Conservation (phyloP, 2,113 vertebrate species). For the Cyanistes caeruleus region DNA sequence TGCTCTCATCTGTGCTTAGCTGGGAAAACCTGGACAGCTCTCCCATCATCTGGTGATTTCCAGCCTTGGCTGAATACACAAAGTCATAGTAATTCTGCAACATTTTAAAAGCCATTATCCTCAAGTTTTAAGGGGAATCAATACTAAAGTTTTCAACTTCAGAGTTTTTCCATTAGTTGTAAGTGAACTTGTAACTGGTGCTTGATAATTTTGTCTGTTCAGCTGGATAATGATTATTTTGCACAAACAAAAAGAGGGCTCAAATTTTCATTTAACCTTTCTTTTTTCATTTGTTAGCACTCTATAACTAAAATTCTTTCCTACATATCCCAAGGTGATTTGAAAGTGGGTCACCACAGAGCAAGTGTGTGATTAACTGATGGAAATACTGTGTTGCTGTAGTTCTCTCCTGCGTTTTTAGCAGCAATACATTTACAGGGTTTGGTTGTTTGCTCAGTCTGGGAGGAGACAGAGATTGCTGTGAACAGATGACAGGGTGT, state of each 20-base stretch:
- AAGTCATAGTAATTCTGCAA: background rate
- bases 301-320: background rate
- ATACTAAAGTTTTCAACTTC: background rate
- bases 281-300: background rate
- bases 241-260: background rate
- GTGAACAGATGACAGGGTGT: background rate
- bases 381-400: background rate
- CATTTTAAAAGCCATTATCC: background rate
- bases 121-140: background rate
- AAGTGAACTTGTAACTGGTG: background rate
- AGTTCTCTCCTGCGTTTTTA: background rate
- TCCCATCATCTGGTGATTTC: background rate
- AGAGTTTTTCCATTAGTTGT: background rate
- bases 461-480: background rate
- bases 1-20: background rate
- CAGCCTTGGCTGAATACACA: background rate
- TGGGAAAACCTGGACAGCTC: background rate
- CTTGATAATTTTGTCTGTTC: background rate
- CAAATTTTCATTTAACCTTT: background rate
- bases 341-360: background rate
- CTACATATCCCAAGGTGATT: background rate
- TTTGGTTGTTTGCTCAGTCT: background rate
- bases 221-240: background rate
- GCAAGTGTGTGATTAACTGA: background rate
- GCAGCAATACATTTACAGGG: background rate